Evolutionary conservation across 2,113 vertebrate species (phyloP).

Genomic region (Sylvicapra grimmia): DNA sequence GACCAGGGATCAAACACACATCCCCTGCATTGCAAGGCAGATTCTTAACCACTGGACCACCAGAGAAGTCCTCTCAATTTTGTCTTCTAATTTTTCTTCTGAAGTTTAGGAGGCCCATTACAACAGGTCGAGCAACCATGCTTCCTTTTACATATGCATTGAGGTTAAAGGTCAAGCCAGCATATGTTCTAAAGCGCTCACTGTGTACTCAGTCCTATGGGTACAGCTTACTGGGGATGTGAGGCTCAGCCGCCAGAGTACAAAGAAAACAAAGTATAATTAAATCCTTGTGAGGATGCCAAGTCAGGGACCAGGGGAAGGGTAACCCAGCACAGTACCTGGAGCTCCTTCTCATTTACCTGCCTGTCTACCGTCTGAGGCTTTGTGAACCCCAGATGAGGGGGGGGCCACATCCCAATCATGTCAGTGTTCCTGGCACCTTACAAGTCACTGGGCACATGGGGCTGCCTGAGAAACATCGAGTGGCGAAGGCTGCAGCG

Average conservation of each 20-base stretch:
- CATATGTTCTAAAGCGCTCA: neutral
- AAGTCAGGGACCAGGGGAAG: neutral
- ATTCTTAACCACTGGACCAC: neutral
- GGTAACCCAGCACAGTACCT: fast-evolving
- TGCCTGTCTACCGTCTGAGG: neutral
- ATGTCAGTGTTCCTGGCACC: neutral
- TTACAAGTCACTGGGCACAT: neutral
- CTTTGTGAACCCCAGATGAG: neutral
- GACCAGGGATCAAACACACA: neutral
- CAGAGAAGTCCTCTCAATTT: neutral
- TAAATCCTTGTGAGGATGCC: neutral
- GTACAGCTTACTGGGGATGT: neutral
- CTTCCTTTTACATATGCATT: neutral
- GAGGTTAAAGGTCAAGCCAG: neutral
- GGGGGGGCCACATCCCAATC: neutral
- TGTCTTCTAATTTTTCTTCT: neutral
- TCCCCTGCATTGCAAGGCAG: neutral
- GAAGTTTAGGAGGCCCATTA: neutral
- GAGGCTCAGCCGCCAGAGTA: neutral
- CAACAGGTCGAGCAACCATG: fast-evolving
- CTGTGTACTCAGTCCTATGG: neutral
- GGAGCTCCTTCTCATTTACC: neutral
- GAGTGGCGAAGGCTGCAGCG: too few species aligned
- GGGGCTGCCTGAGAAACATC: neutral
- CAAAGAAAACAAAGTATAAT: neutral